Percentiles rank a stretch among this genome's conserved stretches.
Conservation (phyloP, 1,140 invertebrate species). For the Aleiodes sp. region DNA sequence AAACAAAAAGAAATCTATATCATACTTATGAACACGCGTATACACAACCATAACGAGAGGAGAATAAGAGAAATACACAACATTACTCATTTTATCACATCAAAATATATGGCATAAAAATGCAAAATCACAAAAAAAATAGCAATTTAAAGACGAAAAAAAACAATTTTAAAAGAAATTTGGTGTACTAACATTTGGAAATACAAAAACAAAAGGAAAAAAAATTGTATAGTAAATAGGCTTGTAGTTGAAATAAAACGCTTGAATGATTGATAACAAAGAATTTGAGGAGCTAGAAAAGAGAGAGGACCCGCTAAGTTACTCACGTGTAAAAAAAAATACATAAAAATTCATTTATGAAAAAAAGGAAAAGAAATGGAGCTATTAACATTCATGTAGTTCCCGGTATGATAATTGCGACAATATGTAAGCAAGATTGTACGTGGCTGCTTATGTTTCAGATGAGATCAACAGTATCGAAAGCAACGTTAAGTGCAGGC, state of each 20-base stretch:
- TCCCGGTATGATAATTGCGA: slow-evolving; percentile 44
- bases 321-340: slow-evolving; percentile 36
- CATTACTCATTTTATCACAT: slow-evolving; percentile 28
- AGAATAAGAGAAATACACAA: slow-evolving; percentile 22
- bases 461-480: slow-evolving; percentile 60
- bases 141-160: slow-evolving; percentile 18
- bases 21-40: neutral
- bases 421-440: slow-evolving; percentile 52
- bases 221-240: slow-evolving; percentile 59
- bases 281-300: slow-evolving; percentile 39
- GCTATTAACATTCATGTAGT: slow-evolving; percentile 30
- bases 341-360: slow-evolving; percentile 17
- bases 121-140: slow-evolving; percentile 33
- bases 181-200: slow-evolving; percentile 48
- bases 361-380: slow-evolving; percentile 11
- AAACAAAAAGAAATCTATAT: neutral
- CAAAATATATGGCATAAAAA: neutral
- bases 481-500: slow-evolving; percentile 58
- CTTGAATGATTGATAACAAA: slow-evolving; percentile 43
- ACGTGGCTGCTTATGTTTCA: slow-evolving; percentile 67
- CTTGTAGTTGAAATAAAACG: slow-evolving; percentile 56
- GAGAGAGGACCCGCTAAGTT: slow-evolving; percentile 45
- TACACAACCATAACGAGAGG: neutral
- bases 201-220: slow-evolving; percentile 37
- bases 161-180: slow-evolving; percentile 35